These are phyloP conservation scores for Coryphaenoides rupestris DNA, from an alignment of 2,113 vertebrate species.

Conservation along the genomic window DNA sequence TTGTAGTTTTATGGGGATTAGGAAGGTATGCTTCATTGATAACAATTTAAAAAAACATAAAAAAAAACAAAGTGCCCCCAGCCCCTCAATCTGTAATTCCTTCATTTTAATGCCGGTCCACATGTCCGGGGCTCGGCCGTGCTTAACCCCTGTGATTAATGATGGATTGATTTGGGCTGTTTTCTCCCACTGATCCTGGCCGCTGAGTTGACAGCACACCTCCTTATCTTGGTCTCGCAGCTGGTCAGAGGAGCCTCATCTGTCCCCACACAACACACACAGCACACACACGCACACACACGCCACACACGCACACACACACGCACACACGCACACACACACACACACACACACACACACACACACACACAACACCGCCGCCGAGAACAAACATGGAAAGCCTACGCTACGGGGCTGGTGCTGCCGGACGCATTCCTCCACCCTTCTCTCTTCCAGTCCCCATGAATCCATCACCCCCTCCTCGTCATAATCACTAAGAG, in stretches of 20 bases:
- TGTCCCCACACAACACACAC: too few species aligned
- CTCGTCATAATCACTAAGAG: background rate
- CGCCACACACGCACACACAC: too few species aligned
- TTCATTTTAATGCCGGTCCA: slow-evolving; percentile 67
- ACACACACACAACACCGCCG: too few species aligned
- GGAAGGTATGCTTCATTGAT: too few species aligned
- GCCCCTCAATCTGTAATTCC: slow-evolving; percentile 53
- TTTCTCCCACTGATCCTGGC: slow-evolving; percentile 51
- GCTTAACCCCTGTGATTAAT: slow-evolving; percentile 70
- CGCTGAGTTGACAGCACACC: slow-evolving; percentile 69
- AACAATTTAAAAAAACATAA: too few species aligned
- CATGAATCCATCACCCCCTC: slow-evolving; percentile 20
- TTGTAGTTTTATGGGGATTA: too few species aligned
- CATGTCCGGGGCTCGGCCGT: slow-evolving; percentile 49
- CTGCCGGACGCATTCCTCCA: slow-evolving; percentile 35
- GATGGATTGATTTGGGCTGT: slow-evolving; percentile 68
- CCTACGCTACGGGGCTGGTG: slow-evolving; percentile 11
- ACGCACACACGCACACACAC: too few species aligned
- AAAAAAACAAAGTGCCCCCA: too few species aligned
- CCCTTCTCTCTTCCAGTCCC: slow-evolving; percentile 43
- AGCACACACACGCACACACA: too few species aligned
- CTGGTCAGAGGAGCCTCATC: slow-evolving; percentile 54
- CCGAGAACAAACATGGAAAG: slow-evolving; percentile 34
- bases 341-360: too few species aligned
- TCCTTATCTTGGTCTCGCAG: slow-evolving; percentile 68